Evolutionary conservation across 2,797 vertebrate species (phyloP).

Genomic region (Gastrophryne carolinensis): DNA sequence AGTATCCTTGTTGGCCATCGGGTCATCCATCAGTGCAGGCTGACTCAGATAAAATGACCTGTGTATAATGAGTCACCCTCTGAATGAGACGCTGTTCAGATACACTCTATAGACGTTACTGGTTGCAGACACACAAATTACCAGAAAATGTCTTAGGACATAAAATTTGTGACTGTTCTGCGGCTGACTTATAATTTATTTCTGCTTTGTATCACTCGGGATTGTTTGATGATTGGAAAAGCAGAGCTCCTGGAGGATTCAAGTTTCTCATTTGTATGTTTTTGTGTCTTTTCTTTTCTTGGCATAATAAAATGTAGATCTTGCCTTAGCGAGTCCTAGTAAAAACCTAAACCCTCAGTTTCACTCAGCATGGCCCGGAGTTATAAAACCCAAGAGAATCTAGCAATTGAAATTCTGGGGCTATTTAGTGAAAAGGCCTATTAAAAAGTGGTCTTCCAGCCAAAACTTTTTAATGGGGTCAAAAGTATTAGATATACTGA

Average conservation of each 20-base stretch:
- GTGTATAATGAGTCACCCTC: constrained; percentile 28
- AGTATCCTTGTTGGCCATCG: neutral
- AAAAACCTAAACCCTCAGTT: constrained; percentile 59
- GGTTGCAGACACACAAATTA: constrained; percentile 21
- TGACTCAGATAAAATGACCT: constrained; percentile 43
- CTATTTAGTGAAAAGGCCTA: neutral
- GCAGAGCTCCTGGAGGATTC: constrained; percentile 43
- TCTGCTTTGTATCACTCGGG: constrained; percentile 20
- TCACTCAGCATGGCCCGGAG: constrained; percentile 56
- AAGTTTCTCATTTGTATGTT: constrained; percentile 58
- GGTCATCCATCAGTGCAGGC: constrained; percentile 12
- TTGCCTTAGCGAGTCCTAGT: constrained; percentile 54
- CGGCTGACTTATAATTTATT: constrained; percentile 3
- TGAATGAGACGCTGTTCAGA: neutral
- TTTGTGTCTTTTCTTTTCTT: constrained; percentile 35
- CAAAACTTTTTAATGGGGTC: no score
- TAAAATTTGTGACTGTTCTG: neutral
- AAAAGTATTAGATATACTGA: no score
- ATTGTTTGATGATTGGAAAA: constrained; percentile 56
- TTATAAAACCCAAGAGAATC: constrained; percentile 57
- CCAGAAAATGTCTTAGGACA: neutral
- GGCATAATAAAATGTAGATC: constrained; percentile 59
- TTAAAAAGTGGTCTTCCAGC: no score
- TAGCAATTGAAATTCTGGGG: neutral
- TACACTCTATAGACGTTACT: constrained; percentile 3